Evolutionary conservation across 2,113 vertebrate genomes (phyloP), one percentile per base, ranked within the genome.

Genomic region (Spheniscus mendiculus): DNA sequence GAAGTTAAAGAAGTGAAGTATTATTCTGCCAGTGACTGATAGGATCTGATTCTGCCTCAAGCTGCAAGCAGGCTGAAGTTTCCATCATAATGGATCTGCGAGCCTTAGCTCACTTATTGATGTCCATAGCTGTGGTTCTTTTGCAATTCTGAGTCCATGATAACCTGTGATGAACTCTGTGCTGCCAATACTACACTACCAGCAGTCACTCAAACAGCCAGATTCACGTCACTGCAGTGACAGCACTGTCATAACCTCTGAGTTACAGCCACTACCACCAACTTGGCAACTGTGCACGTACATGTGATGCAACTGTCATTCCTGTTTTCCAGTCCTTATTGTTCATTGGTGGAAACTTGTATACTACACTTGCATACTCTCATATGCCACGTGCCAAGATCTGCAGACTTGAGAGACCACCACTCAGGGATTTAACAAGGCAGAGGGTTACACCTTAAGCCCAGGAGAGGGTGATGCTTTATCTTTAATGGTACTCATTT

Each of bases 31-130:
- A 67, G 53, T 32, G 79, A 56, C 34, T 82, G 84, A 91, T 11
- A 86, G 55, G 67, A 80, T 77, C 53, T 73, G 53, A 83, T 81
- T 90, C 34, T 90, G 58, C 66, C 71, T 83, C 53, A 50, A 65
- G 88, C 79, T 79, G 62, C 23, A 88, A 56, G 50, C 25, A 66
- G 59, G 50, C 34, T 66, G 55, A 81, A 91, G 73, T 73, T 86
- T 81, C 87, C 55, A 87, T 52, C 72, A 84, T 49, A 89, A 81
- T 2, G 76, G 40, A 53, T 65, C 44, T 69, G 40, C 61, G 66
- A 95, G 85, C n/a, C 38, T 76, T 29, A 72, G 58, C 21, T 87
- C n/a, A 36, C 10, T 49, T 78, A 67, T 0, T 55, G 62, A 61
- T 34, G 72, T 49, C 63, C 36, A 49, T 3, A 77, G 63, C 30